phyloP scores from a whole-genome alignment of 2,888 invertebrate genomes.

The Lochmaea crataegi region DNA sequence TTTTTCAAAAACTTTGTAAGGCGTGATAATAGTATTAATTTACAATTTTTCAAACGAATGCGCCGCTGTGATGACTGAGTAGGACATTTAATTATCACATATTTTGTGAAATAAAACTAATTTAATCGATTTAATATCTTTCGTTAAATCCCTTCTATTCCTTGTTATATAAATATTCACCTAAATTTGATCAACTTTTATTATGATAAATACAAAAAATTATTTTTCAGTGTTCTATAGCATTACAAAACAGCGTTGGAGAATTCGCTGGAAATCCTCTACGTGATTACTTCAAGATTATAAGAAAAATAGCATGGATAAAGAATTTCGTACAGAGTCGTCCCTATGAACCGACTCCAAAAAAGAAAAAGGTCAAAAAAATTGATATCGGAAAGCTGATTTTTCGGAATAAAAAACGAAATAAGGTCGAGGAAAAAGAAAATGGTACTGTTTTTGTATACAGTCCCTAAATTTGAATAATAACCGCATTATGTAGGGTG shows the following conservation, averaged over 20 bases:
- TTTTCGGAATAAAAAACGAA: neutral
- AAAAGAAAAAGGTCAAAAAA: neutral
- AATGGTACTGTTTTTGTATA: neutral
- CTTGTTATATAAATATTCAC: too few species aligned
- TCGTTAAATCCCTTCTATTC: too few species aligned
- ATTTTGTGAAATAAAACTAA: too few species aligned
- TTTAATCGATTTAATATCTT: too few species aligned
- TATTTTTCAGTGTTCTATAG: conserved; percentile 36
- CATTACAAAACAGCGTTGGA: conserved; percentile 63
- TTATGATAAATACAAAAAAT: neutral
- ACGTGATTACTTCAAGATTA: conserved; percentile 62
- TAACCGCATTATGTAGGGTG: too few species aligned
- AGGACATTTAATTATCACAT: too few species aligned
- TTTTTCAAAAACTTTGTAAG: too few species aligned
- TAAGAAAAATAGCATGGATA: conserved; percentile 62
- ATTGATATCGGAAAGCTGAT: conserved; percentile 12
- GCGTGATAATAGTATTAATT: too few species aligned
- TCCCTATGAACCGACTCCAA: conserved; percentile 54
- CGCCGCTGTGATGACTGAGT: too few species aligned
- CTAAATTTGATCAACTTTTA: too few species aligned
- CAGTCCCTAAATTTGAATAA: too few species aligned
- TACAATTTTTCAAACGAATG: too few species aligned
- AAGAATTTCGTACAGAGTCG: conserved; percentile 56
- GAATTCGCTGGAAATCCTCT: conserved; percentile 61
- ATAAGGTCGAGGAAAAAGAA: neutral